Evolutionary conservation across 2,113 vertebrate genomes (phyloP), one percentile per base, ranked within the genome.

Genomic region (Aptenodytes forsteri): DNA sequence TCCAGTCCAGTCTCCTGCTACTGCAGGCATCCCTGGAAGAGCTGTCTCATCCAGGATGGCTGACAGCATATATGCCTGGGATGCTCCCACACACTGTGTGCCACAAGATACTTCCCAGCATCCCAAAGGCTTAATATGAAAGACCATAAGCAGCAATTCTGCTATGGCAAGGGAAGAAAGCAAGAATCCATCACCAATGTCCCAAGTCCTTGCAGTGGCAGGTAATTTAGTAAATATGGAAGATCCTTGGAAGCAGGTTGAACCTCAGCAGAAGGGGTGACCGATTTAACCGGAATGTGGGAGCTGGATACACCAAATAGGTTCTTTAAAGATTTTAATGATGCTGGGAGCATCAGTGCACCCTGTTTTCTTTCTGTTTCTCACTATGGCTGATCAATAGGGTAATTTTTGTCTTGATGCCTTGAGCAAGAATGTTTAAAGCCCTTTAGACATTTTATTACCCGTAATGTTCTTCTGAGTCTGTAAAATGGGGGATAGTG

Each of bases 361-460:
- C 9, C 2, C 50, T 67, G 38, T 89, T 94, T 96, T 40, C 30
- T 16, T 93, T 86, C 66, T 59, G 19, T 94, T 44, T 79, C n/a
- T 93, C 44, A 34, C 65, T 59, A 61, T 71, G 61, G 50, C 69
- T 2, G 26, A 76, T 85, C 92, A 72, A 38, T 73, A 88, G 52
- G 65, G 47, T 91, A 89, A 91, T 94, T 91, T 90, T 92, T 84
- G 46, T 85, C 89, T 94, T 91, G 83, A 80, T 87, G 65, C 34
- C 54, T 91, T 80, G 26, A 96, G 65, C 69, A 93, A 59, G 59
- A 67, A 58, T 64, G 36, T 89, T 94, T 91, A 92, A 94, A 96
- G 30, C 46, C 38, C 61, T 91, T 95, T 69, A 95, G 89, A 82
- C 44, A 42, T 79, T 96, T 92, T 96, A 92, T 93, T 95, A 79